Base-by-base conservation (phyloP, 2,888 invertebrate genomes). In the Phragmatobia fuliginosa region DNA sequence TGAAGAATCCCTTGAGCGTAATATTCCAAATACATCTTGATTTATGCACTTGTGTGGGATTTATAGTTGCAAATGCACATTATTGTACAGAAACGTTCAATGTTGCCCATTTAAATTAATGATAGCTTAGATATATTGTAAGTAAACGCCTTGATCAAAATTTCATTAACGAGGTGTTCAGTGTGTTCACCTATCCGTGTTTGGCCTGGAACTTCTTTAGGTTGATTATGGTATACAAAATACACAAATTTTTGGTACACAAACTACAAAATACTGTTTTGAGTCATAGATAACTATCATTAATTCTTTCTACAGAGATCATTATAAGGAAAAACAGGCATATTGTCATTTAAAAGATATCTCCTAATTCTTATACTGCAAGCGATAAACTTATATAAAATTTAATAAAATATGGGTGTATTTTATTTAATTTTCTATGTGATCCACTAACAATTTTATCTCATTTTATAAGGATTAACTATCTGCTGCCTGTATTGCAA, bases 401-500 rank as follows among this genome's bases (percentile, higher is more conserved):
- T 2, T 16, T 1, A 52, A 1, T 52, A 25, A 25, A 52, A 25
- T 28, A 14, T 2, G n/a, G 14, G 0, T 16, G 16, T 56, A 11
- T 56, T n/a, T 49, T n/a, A 49, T 21, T 10, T 21, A 8, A 8
- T n/a, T 28, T 28, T 28, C 5, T 32, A n/a, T 28, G 31, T 16
- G 33, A 63, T n/a, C 36, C 59, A 49, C 59, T 58, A 66, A 66
- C 62, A 62, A 70, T 70, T 58, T 61, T 32, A 41, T 69, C 38
- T 58, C n/a, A 56, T 33, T 62, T 56, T 56, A 31, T 62, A 33
- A 41, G 62, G 62, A 66, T 70, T 66, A 66, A 62, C 66, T 33
- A 6, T 60, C 41, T 67, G 61, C 85, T 81, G 83, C 83, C 81
- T 33, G 61, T 66, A 71, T 87, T 90, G 89, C 87, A 86, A 88